Evolutionary conservation across 2,888 invertebrate genomes (phyloP), one percentile per base, ranked within the genome.

Genomic region (Protodeltote pygarga): DNA sequence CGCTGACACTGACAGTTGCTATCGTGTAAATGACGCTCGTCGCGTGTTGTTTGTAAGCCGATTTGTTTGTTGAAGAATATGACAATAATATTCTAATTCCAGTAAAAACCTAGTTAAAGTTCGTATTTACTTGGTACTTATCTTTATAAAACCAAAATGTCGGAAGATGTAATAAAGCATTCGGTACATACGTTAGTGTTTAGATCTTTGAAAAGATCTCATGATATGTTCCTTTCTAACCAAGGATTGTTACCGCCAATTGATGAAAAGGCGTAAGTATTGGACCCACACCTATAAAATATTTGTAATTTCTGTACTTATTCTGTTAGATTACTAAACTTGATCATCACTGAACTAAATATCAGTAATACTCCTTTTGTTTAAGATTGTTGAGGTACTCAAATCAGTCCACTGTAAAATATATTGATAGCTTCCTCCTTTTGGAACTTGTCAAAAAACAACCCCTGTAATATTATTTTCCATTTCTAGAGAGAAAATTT

Each of bases 151-250:
- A 25, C 17, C 34, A 81, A 78, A 79, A 94, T 93, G 92, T 90
- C 93, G 69, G 95, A 96, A 89, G 97, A 97, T 73, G 98, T 99
- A 5, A 98, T 98, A 79, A 95, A 97, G 73, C 99, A 98, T 89
- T 98, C 99, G 3, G 98, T 99, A 0, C 99, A 99, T 82, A 99
- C 98, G 0, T 90, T 99, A 57, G 98, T 99, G 59, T 99, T 99
- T 83, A 94, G 99, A 65, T 99, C 99, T 4, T 86, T 99, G 60
- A 99, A 99, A 86, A 93, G 99, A 76, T 98, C 98, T 0, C 99
- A 99, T 83, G 99, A 99, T 86, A 97, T 99, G 96, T 99, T 99
- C 85, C 92, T 98, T 31, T 95, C 97, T 8, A 98, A 98, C 82
- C 98, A 98, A 81, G 96, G 96, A 14, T 89, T 94, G 53, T 88